Evolutionary conservation across 2,888 invertebrate species (phyloP).

Genomic region (Mythimna impura): DNA sequence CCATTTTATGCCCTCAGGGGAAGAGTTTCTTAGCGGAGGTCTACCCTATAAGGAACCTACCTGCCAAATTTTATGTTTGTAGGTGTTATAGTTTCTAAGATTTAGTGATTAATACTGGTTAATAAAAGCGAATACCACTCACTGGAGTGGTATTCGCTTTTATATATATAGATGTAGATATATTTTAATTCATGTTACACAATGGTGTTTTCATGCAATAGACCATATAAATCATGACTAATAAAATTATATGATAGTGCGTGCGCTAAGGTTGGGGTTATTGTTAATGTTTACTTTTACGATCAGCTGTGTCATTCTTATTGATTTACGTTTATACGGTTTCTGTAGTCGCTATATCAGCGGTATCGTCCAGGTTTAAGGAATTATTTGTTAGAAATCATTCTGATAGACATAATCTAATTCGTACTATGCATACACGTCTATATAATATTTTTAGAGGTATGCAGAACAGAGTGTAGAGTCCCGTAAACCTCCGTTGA

Average conservation of each 20-base stretch:
- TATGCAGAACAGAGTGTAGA: too few relatives aligned
- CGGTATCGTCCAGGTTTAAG: neutral
- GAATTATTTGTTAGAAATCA: neutral
- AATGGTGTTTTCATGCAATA: constrained; percentile 52
- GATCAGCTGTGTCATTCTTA: constrained; percentile 60
- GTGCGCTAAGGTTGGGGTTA: constrained; percentile 48
- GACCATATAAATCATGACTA: constrained; percentile 54
- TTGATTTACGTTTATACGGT: constrained; percentile 51
- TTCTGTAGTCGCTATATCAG: constrained; percentile 11
- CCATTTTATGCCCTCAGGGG: too few relatives aligned
- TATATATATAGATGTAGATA: too few relatives aligned
- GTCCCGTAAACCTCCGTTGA: too few relatives aligned
- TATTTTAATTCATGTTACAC: constrained; percentile 21
- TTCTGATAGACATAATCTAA: neutral
- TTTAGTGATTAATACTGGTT: too few relatives aligned
- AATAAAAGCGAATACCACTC: too few relatives aligned
- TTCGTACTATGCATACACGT: neutral
- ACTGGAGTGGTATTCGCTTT: too few relatives aligned
- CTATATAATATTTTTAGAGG: too few relatives aligned
- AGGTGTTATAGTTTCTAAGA: too few relatives aligned
- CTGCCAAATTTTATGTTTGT: too few relatives aligned
- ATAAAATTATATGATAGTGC: constrained; percentile 60
- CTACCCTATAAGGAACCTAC: too few relatives aligned
- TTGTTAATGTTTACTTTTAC: constrained; percentile 59
- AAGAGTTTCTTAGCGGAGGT: too few relatives aligned